Evolutionary conservation across 2,888 invertebrate genomes (phyloP).

Genomic region (Spilosoma lubricipeda): DNA sequence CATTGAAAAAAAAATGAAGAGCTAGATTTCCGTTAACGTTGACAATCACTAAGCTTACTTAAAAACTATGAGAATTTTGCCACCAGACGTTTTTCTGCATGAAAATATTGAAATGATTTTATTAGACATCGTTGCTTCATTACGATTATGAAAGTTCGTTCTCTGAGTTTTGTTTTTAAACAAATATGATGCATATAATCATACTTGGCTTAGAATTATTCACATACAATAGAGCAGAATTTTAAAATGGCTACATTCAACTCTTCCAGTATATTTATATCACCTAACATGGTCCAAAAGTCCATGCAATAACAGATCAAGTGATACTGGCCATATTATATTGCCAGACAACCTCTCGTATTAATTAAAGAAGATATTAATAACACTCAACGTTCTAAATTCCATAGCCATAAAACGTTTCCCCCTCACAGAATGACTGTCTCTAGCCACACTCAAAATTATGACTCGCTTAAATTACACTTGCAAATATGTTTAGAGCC

Average conservation of each 20-base stretch:
- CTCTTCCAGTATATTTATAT: too few species aligned
- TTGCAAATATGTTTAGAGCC: slow-evolving; percentile 53
- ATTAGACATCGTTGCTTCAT: too few species aligned
- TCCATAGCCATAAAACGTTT: neutral
- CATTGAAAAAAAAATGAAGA: neutral
- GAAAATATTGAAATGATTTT: too few species aligned
- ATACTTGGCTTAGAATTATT: too few species aligned
- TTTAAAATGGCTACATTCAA: neutral
- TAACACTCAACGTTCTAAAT: neutral
- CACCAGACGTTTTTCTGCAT: too few species aligned
- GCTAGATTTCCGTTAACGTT: neutral
- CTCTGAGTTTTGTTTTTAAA: too few species aligned
- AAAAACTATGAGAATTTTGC: too few species aligned
- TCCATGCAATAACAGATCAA: neutral
- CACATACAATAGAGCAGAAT: neutral
- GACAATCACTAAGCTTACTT: neutral
- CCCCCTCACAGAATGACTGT: neutral
- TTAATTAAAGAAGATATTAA: neutral
- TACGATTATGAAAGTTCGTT: too few species aligned
- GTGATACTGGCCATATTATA: neutral
- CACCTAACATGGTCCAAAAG: too few species aligned
- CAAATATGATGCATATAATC: too few species aligned
- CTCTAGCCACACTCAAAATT: slow-evolving; percentile 38
- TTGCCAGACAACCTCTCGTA: neutral
- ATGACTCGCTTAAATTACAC: slow-evolving; percentile 47